These are phyloP conservation scores for Hippocampus zosterae DNA, from an alignment of 2,113 vertebrate genomes.

Conservation along the genomic window DNA sequence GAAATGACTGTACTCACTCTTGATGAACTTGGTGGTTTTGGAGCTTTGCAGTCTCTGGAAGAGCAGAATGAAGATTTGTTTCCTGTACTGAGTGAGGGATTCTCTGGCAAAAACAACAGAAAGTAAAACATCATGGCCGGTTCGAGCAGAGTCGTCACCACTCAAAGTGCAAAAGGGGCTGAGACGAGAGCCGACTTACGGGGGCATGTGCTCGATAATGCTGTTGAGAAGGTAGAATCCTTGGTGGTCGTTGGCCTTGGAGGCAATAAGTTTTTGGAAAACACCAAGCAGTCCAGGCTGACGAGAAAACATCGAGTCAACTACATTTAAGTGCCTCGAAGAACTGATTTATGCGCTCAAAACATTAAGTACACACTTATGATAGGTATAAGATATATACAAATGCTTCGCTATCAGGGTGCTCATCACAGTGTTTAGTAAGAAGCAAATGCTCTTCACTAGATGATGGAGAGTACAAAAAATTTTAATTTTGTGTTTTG, in stretches of 20 bases:
- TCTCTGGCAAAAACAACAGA: constrained; percentile 69
- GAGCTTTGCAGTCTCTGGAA: constrained; percentile 98
- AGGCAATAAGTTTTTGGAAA: constrained; percentile 97
- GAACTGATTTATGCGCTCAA: not conserved
- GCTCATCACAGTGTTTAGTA: too few species aligned
- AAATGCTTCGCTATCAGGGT: too few species aligned
- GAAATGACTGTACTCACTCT: constrained; percentile 79
- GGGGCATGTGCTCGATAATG: constrained; percentile 93
- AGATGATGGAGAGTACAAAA: too few species aligned
- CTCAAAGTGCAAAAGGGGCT: not conserved
- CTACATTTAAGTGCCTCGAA: not conserved
- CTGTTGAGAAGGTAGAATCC: constrained; percentile 97
- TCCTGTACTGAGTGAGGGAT: constrained; percentile 89
- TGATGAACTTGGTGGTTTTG: constrained; percentile 98
- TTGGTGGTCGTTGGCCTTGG: constrained; percentile 97
- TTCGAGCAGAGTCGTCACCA: not conserved
- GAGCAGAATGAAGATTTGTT: constrained; percentile 95
- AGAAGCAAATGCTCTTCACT: too few species aligned
- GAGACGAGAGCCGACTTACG: constrained; percentile 72
- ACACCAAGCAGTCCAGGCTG: constrained; percentile 94
- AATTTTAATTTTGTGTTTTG: too few species aligned
- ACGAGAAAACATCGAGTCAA: not conserved
- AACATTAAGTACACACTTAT: too few species aligned
- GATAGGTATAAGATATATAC: too few species aligned
- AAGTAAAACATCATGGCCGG: not conserved